These are phyloP conservation scores for Hepsetus odoe DNA, from an alignment of 2,113 vertebrate genomes.

Conservation along the genomic window DNA sequence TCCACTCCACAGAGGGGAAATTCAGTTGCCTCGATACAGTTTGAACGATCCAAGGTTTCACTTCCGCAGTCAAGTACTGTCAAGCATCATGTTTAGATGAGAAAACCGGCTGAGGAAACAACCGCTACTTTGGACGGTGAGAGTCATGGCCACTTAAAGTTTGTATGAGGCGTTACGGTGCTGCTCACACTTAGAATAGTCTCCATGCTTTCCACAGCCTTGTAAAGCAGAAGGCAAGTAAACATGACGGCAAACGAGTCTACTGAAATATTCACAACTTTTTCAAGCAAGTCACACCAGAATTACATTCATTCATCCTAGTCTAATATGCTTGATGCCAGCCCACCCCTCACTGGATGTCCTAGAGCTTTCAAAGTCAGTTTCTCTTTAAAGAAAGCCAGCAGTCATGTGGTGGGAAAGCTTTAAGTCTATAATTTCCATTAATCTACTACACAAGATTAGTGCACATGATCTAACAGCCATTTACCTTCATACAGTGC, in stretches of 20 bases:
- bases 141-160: no score
- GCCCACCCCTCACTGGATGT: no score
- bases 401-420: no score
- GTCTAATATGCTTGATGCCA: not conserved
- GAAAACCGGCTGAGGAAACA: not conserved
- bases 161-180: not conserved
- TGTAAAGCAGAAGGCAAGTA: not conserved
- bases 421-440: not conserved
- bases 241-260: not conserved
- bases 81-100: not conserved
- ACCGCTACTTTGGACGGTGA: no score
- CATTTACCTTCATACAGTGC: conserved; percentile 45
- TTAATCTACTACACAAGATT: not conserved
- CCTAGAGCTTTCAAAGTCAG: no score
- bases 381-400: no score
- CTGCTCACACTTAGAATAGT: not conserved
- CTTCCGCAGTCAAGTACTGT: not conserved
- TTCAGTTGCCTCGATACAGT: not conserved
- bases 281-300: not conserved
- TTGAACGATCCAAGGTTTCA: not conserved
- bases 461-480: not conserved
- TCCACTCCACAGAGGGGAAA: not conserved
- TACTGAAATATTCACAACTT: no score
- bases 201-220: not conserved
- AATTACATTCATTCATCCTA: not conserved